Evolutionary conservation across 1,140 invertebrate species (phyloP).

Genomic region (Dendrolimus punctatus): DNA sequence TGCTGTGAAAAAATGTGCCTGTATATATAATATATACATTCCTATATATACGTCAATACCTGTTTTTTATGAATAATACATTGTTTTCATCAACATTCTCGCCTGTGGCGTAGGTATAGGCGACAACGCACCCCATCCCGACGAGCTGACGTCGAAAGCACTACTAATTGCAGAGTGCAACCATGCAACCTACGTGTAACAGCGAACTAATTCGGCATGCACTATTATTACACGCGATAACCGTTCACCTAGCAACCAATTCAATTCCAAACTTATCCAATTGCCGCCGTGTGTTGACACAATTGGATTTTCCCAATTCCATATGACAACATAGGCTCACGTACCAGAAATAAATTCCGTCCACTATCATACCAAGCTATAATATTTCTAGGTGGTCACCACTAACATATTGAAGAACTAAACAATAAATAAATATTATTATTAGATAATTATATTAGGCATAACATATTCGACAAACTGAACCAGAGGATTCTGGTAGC

Average conservation of each 20-base stretch:
- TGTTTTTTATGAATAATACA: too few relatives aligned
- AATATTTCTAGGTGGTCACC: slow-evolving; percentile 6
- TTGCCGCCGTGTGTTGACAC: slow-evolving; percentile 21
- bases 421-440: too few relatives aligned
- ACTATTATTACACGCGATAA: slow-evolving; percentile 39
- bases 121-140: too few relatives aligned
- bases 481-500: too few relatives aligned
- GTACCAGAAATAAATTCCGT: slow-evolving; percentile 25
- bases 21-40: too few relatives aligned
- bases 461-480: too few relatives aligned
- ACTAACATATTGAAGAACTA: too few relatives aligned
- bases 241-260: slow-evolving; percentile 37
- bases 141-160: slow-evolving; percentile 13
- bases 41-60: too few relatives aligned
- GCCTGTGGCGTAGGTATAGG: too few relatives aligned
- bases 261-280: slow-evolving; percentile 35
- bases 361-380: slow-evolving; percentile 15
- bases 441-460: too few relatives aligned
- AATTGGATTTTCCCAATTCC: slow-evolving; percentile 39
- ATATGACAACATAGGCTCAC: slow-evolving; percentile 29
- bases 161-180: slow-evolving; percentile 28
- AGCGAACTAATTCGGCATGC: slow-evolving; percentile 24
- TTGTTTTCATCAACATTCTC: too few relatives aligned
- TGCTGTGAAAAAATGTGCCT: too few relatives aligned
- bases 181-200: slow-evolving; percentile 24